Evolutionary conservation across 2,797 vertebrate species (phyloP).

Genomic region (Thalassophryne amazonica): DNA sequence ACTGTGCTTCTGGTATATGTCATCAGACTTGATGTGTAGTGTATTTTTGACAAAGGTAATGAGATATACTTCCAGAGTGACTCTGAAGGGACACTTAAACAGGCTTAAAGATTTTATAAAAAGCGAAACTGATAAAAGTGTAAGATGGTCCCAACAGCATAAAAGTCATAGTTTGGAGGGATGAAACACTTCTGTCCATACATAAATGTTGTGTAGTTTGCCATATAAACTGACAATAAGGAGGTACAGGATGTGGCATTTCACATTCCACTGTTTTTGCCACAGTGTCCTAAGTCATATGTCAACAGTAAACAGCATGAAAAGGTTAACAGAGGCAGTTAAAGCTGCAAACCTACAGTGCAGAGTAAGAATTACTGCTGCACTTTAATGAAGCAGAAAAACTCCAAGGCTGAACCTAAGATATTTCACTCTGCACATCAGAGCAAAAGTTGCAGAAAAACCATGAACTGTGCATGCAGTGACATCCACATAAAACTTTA

Average conservation of each 20-base stretch:
- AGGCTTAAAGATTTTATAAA: no score
- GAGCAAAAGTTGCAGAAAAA: neutral
- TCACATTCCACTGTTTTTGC: conserved; percentile 34
- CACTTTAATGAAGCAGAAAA: conserved; percentile 53
- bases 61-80: no score
- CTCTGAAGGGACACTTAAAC: no score
- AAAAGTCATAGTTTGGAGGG: no score
- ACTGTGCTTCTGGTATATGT: no score
- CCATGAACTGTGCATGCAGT: neutral
- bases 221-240: neutral
- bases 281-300: neutral
- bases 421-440: conserved; percentile 12
- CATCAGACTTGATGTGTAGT: no score
- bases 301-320: conserved; percentile 29
- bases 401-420: no score
- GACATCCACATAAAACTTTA: neutral
- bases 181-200: neutral
- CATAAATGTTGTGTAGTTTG: neutral
- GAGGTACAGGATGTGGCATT: conserved; percentile 20
- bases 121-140: no score
- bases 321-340: conserved; percentile 6
- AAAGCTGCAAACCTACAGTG: conserved; percentile 15
- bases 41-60: no score
- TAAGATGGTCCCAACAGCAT: no score
- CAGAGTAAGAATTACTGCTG: conserved; percentile 50